A percentile compares a stretch with the other conserved stretches of the same genome.
Evolutionary conservation across 2,888 invertebrate species (phyloP).

Genomic region (Thecocarcelia acutangulata): DNA sequence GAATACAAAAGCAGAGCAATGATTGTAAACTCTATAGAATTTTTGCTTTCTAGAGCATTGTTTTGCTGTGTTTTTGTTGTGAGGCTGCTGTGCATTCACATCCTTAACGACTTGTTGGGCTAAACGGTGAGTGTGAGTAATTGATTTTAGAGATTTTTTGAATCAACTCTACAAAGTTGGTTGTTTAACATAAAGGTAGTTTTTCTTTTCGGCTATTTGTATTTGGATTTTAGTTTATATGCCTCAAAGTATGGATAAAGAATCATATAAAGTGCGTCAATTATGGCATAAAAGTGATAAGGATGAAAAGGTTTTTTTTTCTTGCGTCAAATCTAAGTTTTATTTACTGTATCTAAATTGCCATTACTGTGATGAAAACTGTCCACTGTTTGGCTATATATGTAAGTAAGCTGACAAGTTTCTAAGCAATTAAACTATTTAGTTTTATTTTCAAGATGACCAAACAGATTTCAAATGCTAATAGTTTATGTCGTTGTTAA

Average conservation of each 20-base stretch:
- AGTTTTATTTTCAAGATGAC: no score
- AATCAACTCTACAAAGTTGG: background rate
- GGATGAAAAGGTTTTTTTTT: no score
- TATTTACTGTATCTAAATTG: no score
- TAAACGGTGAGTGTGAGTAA: slow-evolving; percentile 16
- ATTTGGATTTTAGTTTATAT: slow-evolving; percentile 34
- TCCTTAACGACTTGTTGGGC: slow-evolving; percentile 59
- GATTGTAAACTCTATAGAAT: slow-evolving; percentile 47
- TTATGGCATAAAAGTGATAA: background rate
- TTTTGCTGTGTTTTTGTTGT: slow-evolving; percentile 36
- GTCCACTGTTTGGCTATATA: no score
- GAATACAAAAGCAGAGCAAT: background rate
- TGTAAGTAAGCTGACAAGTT: no score
- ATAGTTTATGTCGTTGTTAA: no score
- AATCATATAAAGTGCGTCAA: slow-evolving; percentile 7
- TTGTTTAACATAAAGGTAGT: slow-evolving; percentile 5
- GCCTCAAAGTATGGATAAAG: slow-evolving; percentile 20
- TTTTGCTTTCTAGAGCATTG: slow-evolving; percentile 26
- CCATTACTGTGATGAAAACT: no score
- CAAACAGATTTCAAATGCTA: no score
- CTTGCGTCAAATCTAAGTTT: no score
- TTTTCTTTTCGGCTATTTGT: slow-evolving; percentile 5
- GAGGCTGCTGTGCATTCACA: slow-evolving; percentile 49
- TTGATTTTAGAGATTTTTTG: background rate
- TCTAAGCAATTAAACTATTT: no score